These are phyloP conservation scores for Anhinga rufa DNA, from an alignment of 2,113 vertebrate genomes.

Conservation along the genomic window DNA sequence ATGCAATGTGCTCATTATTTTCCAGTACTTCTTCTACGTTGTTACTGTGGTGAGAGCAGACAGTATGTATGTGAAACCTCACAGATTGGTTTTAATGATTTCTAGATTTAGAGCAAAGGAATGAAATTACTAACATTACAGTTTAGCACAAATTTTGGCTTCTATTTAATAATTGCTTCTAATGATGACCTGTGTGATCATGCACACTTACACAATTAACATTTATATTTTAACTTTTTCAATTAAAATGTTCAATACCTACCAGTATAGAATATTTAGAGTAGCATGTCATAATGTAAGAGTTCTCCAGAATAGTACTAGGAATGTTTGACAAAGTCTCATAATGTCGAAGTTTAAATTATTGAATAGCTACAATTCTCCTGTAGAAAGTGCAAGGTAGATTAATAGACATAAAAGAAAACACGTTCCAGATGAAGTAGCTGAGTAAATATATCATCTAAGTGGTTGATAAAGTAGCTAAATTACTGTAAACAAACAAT, in stretches of 20 bases:
- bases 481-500: constrained; percentile 32
- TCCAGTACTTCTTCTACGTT: not conserved
- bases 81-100: not conserved
- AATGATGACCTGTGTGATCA: not conserved
- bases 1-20: not conserved
- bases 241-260: not conserved
- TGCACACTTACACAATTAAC: not conserved
- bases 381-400: not conserved
- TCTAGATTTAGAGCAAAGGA: not conserved
- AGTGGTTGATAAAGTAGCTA: not conserved
- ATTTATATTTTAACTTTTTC: not conserved
- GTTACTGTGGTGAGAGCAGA: not conserved
- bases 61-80: not conserved
- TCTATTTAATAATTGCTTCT: not conserved
- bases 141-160: not conserved
- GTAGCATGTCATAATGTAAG: not conserved
- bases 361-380: constrained; percentile 3
- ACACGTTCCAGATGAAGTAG: not conserved
- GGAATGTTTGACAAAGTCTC: constrained; percentile 1
- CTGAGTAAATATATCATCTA: constrained; percentile 7
- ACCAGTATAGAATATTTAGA: not conserved
- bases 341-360: constrained; percentile 16
- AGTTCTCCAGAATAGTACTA: not conserved
- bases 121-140: not conserved
- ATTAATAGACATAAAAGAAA: constrained; percentile 20